phyloP scores from a whole-genome alignment of 2,797 vertebrate genomes.

The Podarcis lilfordi region DNA sequence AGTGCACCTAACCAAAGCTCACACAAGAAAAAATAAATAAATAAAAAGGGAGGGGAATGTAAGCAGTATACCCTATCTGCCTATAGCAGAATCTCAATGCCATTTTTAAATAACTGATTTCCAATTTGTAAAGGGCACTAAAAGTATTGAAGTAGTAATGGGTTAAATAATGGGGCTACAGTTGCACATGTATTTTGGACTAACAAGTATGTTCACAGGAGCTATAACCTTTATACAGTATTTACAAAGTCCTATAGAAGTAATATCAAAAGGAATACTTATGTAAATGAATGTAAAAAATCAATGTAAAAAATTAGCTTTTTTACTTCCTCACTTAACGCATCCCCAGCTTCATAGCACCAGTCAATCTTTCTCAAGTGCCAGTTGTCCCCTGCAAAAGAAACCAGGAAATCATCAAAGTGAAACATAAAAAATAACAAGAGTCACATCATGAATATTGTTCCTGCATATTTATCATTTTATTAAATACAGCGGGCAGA shows the following conservation, averaged over 20 bases:
- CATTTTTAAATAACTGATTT: not conserved
- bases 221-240: too few relatives aligned
- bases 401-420: not conserved
- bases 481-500: not conserved
- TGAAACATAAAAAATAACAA: slow-evolving; percentile 19
- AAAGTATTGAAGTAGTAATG: not conserved
- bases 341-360: slow-evolving; percentile 93
- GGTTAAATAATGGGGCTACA: not conserved
- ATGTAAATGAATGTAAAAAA: not conserved
- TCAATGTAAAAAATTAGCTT: not conserved
- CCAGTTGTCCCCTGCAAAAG: slow-evolving; percentile 85
- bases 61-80: not conserved
- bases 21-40: not conserved
- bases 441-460: not conserved
- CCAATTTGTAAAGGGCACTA: not conserved
- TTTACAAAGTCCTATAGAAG: not conserved
- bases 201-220: not conserved
- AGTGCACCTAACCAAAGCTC: not conserved
- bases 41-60: fast-evolving
- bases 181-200: too few relatives aligned
- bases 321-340: slow-evolving; percentile 88
- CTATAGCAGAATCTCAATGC: not conserved
- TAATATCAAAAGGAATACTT: not conserved
- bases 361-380: slow-evolving; percentile 92
- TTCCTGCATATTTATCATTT: not conserved